Evolutionary conservation across 2,113 vertebrate genomes (phyloP), one percentile per base, ranked within the genome.

Genomic region (Apus apus): DNA sequence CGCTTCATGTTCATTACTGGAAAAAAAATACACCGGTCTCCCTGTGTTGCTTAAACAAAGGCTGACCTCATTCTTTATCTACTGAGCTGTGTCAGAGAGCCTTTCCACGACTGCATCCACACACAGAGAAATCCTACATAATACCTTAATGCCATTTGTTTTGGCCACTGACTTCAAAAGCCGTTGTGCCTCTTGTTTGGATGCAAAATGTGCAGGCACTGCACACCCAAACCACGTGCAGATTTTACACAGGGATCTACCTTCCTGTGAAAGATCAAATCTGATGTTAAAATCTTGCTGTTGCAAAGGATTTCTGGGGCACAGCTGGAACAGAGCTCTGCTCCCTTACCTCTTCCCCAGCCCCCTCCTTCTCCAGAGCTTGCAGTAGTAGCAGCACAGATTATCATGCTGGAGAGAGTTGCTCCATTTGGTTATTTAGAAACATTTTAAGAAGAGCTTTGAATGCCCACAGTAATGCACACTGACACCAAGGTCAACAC

Each of bases 401-500:
- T 95, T 88, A 86, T 93, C 76, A 82, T 3, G 5, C 73, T 71
- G 86, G 70, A 93, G 36, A 94, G n/a, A 50, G 15, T 60, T 77
- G 88, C 56, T 93, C 77, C 45, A 48, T 93, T 96, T 82, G 83
- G 27, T 91, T 95, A 81, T 95, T 95, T 92, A 93, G 73, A 85
- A 94, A 76, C 74, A 93, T 95, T 84, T 85, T 90, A 82, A 94
- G 77, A 93, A 46, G 88, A 89, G 93, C 70, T 94, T 89, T 96
- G 80, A 85, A 83, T 95, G 66, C 58, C 93, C 73, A 34, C 27
- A 4, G 46, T 94, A 94, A 96, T 85, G 83, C 65, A 54, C 43
- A 2, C 14, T 93, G 96, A 95, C 96, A 89, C 66, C 73, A 50
- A 85, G 88, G 88, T 74, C 83, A 89, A 90, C 4, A 15, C 58